Evolutionary conservation across 2,888 invertebrate genomes (phyloP), one percentile per base, ranked within the genome.

Genomic region (Archaeoteleia sp.): DNA sequence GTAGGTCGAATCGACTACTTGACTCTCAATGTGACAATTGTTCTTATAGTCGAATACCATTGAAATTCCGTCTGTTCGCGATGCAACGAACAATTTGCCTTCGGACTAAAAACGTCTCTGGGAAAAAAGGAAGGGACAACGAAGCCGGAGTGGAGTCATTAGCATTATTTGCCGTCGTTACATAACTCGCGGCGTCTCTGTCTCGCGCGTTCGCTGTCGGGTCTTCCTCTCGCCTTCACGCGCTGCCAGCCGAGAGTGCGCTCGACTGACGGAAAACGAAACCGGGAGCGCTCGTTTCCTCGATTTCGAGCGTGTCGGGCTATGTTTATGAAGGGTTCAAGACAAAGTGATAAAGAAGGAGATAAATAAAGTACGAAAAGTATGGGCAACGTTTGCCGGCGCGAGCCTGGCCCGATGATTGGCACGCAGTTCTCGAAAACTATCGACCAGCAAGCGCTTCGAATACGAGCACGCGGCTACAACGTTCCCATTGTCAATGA

Each of bases 151-250:
- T 77, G 76, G 79, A 77, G 80, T 83, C 84, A 83, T 85, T 85
- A 85, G 81, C 81, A 83, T 84, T 84, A 84, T 83, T 84, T 84
- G 82, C 82, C 73, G 77, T 78, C 80, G 80, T 85, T 85, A 83
- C 81, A 79, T 84, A 85, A 84, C 78, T 76, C 77, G 74, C 42
- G 51, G 23, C 32, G 34, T 67, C 69, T 65, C 39, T 43, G 61
- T 65, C 51, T 57, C 25, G 17, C 54, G 15, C 20, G 23, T 15
- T 37, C 37, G 17, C 37, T 40, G 17, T 15, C 13, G 3, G n/a
- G 14, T 13, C 14, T 7, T n/a, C 23, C 57, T 61, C 53, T 29
- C 25, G 45, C 46, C 53, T 45, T 65, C 14, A 27, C 40, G 46
- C 10, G 35, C 40, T 15, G 1, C 37, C 17, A 14, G 23, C 30